Evolutionary conservation across 2,888 invertebrate species (phyloP).

Genomic region (Phlogophora meticulosa): DNA sequence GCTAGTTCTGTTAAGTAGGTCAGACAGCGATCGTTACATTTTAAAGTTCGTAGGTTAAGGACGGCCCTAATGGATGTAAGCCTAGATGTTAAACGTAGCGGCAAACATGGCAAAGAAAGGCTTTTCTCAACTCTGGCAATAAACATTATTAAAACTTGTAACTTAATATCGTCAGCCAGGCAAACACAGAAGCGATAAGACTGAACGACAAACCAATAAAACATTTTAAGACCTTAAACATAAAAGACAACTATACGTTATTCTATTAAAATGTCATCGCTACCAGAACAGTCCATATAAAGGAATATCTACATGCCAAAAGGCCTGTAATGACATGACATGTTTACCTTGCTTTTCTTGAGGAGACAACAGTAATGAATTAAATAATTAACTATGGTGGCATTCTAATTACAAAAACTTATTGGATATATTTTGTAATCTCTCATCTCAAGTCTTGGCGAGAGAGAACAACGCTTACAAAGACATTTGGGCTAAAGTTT

Average conservation of each 20-base stretch:
- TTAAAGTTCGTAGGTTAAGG: slow-evolving; percentile 43
- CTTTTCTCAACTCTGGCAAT: background rate
- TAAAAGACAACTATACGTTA: slow-evolving; percentile 36
- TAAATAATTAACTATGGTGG: too few species aligned
- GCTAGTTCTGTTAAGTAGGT: slow-evolving; percentile 16
- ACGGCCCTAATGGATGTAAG: slow-evolving; percentile 6
- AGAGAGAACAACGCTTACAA: slow-evolving; percentile 18
- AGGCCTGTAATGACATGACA: background rate
- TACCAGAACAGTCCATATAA: slow-evolving; percentile 15
- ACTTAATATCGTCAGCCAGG: slow-evolving; percentile 15
- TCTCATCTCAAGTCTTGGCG: background rate
- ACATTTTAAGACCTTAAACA: slow-evolving; percentile 24
- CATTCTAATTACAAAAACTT: too few species aligned
- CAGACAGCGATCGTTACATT: slow-evolving; percentile 27
- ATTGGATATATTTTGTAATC: slow-evolving; percentile 27
- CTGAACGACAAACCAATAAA: slow-evolving; percentile 30
- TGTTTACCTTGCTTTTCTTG: background rate
- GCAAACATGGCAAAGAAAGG: slow-evolving; percentile 3
- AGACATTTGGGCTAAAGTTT: slow-evolving; percentile 3
- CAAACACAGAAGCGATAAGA: slow-evolving; percentile 35
- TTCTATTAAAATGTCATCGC: slow-evolving; percentile 21
- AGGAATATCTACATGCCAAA: background rate
- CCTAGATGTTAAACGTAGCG: slow-evolving; percentile 29
- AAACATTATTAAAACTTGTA: slow-evolving; percentile 7
- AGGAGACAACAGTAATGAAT: background rate